Percentiles rank a stretch among this genome's conserved stretches.
These are phyloP conservation scores for Phalloptychus januarius DNA, from an alignment of 2,797 vertebrate species.

Conservation along the genomic window DNA sequence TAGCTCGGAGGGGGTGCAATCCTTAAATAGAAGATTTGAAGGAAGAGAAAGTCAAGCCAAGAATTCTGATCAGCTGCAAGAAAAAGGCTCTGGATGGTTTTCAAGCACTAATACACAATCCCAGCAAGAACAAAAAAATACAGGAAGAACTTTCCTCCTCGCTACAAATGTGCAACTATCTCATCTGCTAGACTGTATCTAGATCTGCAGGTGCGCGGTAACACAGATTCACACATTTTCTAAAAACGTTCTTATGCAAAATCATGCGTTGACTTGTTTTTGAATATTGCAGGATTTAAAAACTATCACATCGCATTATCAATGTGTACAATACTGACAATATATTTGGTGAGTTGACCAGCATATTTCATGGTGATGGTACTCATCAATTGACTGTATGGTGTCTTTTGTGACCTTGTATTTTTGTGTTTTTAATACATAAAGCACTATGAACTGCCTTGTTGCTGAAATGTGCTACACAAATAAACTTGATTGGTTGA, in stretches of 20 bases:
- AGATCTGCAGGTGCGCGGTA: background rate
- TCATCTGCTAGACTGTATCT: constrained; percentile 12
- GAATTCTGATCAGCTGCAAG: constrained; percentile 80
- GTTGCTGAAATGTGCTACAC: no score
- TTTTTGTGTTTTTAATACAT: no score
- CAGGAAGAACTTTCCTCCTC: constrained; percentile 13
- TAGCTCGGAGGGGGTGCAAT: constrained; percentile 76
- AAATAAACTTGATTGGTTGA: no score
- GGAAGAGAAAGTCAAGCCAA: constrained; percentile 68
- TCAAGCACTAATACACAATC: constrained; percentile 58
- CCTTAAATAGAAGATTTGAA: constrained; percentile 81
- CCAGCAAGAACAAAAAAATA: constrained; percentile 35
- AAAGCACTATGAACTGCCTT: no score
- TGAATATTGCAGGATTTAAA: background rate
- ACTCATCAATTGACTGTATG: no score
- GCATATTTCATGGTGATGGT: no score
- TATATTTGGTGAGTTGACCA: background rate
- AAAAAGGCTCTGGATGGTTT: constrained; percentile 59
- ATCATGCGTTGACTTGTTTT: background rate
- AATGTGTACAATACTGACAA: background rate
- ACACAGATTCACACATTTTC: background rate
- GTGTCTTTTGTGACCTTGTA: no score
- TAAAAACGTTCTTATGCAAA: background rate
- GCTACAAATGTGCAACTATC: constrained; percentile 11
- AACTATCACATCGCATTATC: background rate